Evolutionary conservation across 2,797 vertebrate genomes (phyloP).

Genomic region (Muscicapa striata): DNA sequence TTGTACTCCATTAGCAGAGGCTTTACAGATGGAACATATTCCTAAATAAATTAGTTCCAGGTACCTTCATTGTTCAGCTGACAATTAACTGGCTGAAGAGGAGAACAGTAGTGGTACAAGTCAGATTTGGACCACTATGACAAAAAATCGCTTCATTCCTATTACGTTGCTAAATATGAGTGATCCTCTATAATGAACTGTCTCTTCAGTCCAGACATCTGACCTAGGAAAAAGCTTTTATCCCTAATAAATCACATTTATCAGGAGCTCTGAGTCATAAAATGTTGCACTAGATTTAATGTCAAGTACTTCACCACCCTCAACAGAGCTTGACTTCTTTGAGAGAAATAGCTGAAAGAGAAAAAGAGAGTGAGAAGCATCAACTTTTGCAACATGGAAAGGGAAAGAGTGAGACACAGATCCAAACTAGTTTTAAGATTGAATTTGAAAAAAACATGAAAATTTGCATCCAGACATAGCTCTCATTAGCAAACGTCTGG

Average conservation of each 20-base stretch:
- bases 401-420: not conserved
- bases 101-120: not conserved
- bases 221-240: slow-evolving; percentile 45
- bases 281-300: not conserved
- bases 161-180: slow-evolving; percentile 18
- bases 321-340: not conserved
- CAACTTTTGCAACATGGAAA: not conserved
- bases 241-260: slow-evolving; percentile 22
- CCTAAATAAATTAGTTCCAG: slow-evolving; percentile 33
- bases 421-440: not conserved
- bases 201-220: slow-evolving; percentile 43
- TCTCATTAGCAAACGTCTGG: not conserved
- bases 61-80: slow-evolving; percentile 6
- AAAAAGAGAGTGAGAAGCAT: not conserved
- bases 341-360: not conserved
- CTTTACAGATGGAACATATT: slow-evolving; percentile 14
- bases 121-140: not conserved
- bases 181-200: slow-evolving; percentile 8
- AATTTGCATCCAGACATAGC: not conserved
- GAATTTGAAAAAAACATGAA: not conserved
- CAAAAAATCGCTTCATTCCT: not conserved
- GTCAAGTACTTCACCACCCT: not conserved
- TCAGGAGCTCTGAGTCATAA: slow-evolving; percentile 36
- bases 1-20: not conserved
- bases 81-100: slow-evolving; percentile 19